Percentiles rank a stretch among this genome's conserved stretches.
phyloP scores from a whole-genome alignment of 2,888 invertebrate genomes.

The Mamestra brassicae region DNA sequence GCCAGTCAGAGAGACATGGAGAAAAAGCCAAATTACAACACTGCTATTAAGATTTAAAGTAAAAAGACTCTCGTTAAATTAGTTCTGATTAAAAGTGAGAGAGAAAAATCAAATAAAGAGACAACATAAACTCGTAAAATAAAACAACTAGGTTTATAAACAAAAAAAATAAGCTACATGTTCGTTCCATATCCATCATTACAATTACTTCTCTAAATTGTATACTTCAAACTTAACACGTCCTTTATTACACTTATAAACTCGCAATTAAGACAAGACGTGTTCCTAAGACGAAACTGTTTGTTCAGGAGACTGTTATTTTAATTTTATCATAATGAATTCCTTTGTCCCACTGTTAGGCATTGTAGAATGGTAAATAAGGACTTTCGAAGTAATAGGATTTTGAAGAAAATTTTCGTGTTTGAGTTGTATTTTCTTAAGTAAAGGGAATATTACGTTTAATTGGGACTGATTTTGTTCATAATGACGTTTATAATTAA shows the following conservation, averaged over 20 bases:
- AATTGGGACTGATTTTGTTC: constrained; percentile 12
- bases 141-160: no score
- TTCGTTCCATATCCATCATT: neutral
- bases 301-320: constrained; percentile 41
- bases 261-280: constrained; percentile 17
- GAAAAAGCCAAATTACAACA: neutral
- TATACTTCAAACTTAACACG: constrained; percentile 11
- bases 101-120: no score
- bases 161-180: no score
- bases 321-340: constrained; percentile 43
- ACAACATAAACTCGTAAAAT: no score
- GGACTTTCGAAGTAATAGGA: constrained; percentile 12
- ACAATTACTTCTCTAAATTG: neutral
- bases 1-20: neutral
- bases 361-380: constrained; percentile 11
- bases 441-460: neutral
- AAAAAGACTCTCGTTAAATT: neutral
- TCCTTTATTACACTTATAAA: constrained; percentile 9
- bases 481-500: neutral
- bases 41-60: neutral
- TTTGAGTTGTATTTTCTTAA: constrained; percentile 15
- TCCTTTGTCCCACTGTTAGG: constrained; percentile 32
- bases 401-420: constrained; percentile 6
- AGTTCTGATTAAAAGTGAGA: no score
- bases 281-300: constrained; percentile 34